Evolutionary conservation across 2,888 invertebrate species (phyloP).

Genomic region (Mycalesis mineus): DNA sequence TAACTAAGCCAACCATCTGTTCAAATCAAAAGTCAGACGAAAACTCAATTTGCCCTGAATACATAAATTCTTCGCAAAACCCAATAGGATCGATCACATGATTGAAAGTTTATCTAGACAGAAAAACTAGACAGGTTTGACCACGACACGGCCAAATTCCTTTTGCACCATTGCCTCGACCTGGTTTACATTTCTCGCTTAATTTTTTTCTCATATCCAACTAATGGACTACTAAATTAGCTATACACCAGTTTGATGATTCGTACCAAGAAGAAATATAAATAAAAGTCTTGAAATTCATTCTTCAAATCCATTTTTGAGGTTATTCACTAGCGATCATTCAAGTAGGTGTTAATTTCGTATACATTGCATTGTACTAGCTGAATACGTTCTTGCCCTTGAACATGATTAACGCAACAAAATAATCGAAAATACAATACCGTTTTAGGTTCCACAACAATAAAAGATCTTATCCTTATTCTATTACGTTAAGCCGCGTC

Average conservation of each 20-base stretch:
- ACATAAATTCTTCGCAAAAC: background rate
- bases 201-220: background rate
- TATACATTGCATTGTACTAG: background rate
- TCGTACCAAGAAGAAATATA: no score
- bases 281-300: no score
- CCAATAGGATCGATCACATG: background rate
- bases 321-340: no score
- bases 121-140: conserved; percentile 3
- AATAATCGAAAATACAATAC: background rate
- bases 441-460: background rate
- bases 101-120: background rate
- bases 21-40: background rate
- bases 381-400: background rate
- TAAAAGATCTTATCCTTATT: background rate
- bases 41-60: background rate
- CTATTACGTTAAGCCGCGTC: conserved; percentile 4
- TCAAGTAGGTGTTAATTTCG: no score
- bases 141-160: background rate
- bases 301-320: no score
- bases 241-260: background rate
- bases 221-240: background rate
- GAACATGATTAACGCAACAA: background rate
- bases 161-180: background rate
- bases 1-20: background rate
- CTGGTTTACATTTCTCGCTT: background rate